Percentiles rank a stretch among this genome's conserved stretches.
Conservation (phyloP, 2,888 invertebrate species). For the Cheiracanthium punctorium region DNA sequence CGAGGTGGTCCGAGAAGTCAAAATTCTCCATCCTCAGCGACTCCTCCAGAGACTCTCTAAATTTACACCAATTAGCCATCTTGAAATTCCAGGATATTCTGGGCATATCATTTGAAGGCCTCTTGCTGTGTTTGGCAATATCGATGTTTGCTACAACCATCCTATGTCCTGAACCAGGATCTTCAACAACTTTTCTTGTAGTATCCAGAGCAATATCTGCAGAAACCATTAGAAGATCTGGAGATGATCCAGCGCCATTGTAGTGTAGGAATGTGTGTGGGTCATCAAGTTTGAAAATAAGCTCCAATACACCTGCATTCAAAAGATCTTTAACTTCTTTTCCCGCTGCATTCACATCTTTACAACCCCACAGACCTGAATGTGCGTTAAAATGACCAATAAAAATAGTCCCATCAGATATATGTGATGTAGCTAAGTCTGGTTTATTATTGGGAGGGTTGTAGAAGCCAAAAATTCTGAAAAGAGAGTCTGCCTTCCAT, state of each 20-base stretch:
- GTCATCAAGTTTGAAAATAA: neutral
- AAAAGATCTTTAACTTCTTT: neutral
- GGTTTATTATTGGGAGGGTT: slow-evolving; percentile 1
- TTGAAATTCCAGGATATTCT: neutral
- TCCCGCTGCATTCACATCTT: neutral
- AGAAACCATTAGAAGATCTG: neutral
- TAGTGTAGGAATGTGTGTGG: neutral
- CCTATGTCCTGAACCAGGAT: neutral
- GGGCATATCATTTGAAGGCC: no score
- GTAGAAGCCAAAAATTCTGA: no score
- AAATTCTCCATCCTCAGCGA: neutral
- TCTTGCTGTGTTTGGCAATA: fast-evolving
- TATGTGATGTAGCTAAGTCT: neutral
- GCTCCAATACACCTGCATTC: neutral
- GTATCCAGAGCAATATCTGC: neutral
- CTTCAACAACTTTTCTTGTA: neutral
- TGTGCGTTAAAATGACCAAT: slow-evolving; percentile 22
- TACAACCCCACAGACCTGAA: neutral
- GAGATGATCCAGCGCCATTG: neutral
- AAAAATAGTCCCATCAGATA: neutral
- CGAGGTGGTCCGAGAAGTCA: no score
- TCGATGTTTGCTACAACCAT: neutral
- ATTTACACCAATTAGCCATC: neutral
- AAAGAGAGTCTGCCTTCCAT: neutral
- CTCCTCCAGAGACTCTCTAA: neutral